Evolutionary conservation across 1,140 invertebrate species (phyloP), one percentile per base, ranked within the genome.

Genomic region (Piezodorus guildinii): DNA sequence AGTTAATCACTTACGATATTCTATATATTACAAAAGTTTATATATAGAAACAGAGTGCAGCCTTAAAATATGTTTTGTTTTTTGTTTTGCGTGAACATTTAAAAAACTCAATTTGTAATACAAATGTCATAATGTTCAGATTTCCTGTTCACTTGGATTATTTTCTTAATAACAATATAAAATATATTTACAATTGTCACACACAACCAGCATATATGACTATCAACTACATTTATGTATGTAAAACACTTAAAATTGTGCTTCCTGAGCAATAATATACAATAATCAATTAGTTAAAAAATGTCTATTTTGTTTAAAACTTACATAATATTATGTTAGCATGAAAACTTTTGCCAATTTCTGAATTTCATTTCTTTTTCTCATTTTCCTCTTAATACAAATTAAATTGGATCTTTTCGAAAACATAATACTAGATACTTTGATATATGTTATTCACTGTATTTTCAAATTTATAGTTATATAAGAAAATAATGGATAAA

Each of bases 31-130:
- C 52, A 56, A 27, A 56, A 56, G 6, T 23, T 23, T 56, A 58
- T 27, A 43, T 30, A 43, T 44, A 60, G 30, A 60, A 44, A 60
- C 58, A 60, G 58, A 60, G 58, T 60, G 58, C 58, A 60, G 58
- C 58, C 58, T 60, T 60, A 60, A 43, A 19, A 60, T 17, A 9
- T 10, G 5, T 16, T 51, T 21, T 52, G 5, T 19, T 21, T 21
- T 21, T 52, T 21, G 14, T 52, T 19, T 34, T 43, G 30, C 14
- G 58, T 60, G 58, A 60, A 60, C 58, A 44, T 34, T 34, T 60
- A 60, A 17, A 49, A 19, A 49, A 21, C 46, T 46, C 45, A 46
- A 19, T 3, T 17, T 21, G 23, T 9, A 21, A 23, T 56, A 25
- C 14, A 23, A 19, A 21, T 49, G n/a, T 46, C 17, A 4, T 49